Percentiles rank a stretch among this genome's conserved stretches.
phyloP scores from a whole-genome alignment of 92 coral and sea anemone species.

The Epizoanthus illoricatus region DNA sequence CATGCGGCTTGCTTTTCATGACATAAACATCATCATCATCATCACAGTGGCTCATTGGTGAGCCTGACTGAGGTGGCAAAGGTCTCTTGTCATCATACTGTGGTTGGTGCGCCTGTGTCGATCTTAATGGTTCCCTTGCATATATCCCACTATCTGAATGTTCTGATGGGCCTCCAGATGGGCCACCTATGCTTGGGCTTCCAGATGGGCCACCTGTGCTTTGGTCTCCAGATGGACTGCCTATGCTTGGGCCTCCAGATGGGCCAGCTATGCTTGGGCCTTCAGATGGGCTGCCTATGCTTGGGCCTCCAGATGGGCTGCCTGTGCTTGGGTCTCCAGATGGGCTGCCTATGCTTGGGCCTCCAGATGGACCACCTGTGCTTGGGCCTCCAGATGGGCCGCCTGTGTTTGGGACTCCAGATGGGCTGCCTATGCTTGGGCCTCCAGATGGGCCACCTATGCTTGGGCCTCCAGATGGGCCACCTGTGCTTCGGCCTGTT shows the following conservation, averaged over 20 bases:
- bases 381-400: background rate
- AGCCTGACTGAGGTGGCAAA: slow-evolving; percentile 1
- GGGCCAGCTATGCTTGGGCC: background rate
- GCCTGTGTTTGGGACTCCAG: background rate
- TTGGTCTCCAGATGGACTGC: background rate
- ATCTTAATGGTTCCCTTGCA: slow-evolving; percentile 24
- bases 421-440: no score
- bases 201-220: background rate
- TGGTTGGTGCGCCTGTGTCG: background rate
- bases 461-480: no score
- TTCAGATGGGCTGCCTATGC: background rate
- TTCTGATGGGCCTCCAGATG: background rate
- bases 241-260: background rate
- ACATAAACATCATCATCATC: slow-evolving; percentile 63
- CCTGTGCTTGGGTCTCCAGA: background rate
- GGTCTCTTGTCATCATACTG: slow-evolving; percentile 18
- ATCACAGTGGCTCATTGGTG: slow-evolving; percentile 16
- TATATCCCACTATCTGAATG: slow-evolving; percentile 22
- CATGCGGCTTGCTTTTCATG: slow-evolving; percentile 83
- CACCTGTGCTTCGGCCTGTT: background rate
- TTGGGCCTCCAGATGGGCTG: no score
- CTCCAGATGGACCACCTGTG: no score
- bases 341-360: background rate
- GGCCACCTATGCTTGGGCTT: background rate
- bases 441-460: background rate